These are phyloP conservation scores for Chironomus riparius DNA, from an alignment of 2,888 invertebrate species.

Conservation along the genomic window DNA sequence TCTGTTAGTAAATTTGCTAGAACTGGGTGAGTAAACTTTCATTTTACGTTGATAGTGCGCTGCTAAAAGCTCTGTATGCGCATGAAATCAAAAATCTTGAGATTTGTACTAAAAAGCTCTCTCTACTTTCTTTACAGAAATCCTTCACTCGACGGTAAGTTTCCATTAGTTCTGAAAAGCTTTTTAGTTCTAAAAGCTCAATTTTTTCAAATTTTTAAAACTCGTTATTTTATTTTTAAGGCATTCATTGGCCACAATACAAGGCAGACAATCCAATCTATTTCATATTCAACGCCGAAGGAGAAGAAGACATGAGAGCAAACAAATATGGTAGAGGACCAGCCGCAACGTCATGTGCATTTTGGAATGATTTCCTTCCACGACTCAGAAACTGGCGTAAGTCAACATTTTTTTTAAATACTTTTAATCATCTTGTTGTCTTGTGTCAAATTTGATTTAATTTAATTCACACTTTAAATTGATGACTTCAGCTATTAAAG, in stretches of 20 bases:
- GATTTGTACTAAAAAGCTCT: neutral
- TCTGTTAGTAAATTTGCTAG: conserved; percentile 88
- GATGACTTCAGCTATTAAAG: too few species aligned
- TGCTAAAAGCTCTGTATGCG: neutral
- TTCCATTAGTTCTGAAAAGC: neutral
- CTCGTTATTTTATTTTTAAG: conserved; percentile 36
- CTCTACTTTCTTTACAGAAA: conserved; percentile 28
- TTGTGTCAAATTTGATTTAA: neutral
- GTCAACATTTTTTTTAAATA: neutral
- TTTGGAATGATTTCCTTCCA: conserved; percentile 94
- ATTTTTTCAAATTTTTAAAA: conserved; percentile 32
- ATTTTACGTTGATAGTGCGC: neutral
- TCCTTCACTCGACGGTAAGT: conserved; percentile 38
- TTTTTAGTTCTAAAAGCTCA: neutral
- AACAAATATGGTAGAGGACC: conserved; percentile 60
- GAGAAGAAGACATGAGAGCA: conserved; percentile 50
- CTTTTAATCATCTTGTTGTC: neutral
- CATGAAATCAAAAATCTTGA: neutral
- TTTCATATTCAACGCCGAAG: conserved; percentile 80
- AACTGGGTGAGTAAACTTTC: conserved; percentile 82
- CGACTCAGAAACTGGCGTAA: conserved; percentile 60
- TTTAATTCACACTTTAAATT: too few species aligned
- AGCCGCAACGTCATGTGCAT: conserved; percentile 80
- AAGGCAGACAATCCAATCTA: conserved; percentile 77
- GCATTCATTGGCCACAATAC: conserved; percentile 73